Conservation (phyloP, 2,797 vertebrate genomes). For the Hirundo rustica region DNA sequence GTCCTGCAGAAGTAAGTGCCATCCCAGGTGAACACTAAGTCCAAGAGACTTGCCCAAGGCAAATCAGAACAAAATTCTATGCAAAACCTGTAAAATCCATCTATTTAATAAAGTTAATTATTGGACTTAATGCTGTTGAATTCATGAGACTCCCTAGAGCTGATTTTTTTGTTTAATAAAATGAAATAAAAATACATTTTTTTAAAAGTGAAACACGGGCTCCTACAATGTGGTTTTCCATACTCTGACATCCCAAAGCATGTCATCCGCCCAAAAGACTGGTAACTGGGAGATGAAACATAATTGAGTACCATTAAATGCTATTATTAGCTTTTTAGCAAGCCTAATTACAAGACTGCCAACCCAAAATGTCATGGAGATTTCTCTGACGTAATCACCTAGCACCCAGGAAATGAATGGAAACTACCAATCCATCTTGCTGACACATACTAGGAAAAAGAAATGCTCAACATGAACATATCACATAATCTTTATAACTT, state of each 20-base stretch:
- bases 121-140: neutral
- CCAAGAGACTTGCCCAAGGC: neutral
- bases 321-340: neutral
- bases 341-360: neutral
- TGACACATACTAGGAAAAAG: neutral
- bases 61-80: neutral
- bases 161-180: neutral
- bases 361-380: neutral
- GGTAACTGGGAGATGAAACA: neutral
- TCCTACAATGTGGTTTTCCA: neutral
- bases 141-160: neutral
- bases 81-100: neutral
- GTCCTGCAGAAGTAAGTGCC: neutral
- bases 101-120: neutral
- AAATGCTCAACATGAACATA: neutral
- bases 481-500: neutral
- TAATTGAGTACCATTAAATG: neutral
- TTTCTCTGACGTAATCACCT: neutral
- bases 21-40: neutral
- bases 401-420: neutral
- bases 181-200: neutral
- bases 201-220: neutral
- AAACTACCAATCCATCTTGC: slow-evolving; percentile 10
- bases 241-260: neutral
- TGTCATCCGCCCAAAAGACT: neutral